Percentiles rank a stretch among this genome's conserved stretches.
phyloP scores from a whole-genome alignment of 2,113 vertebrate species.

The Pampusana beccarii region DNA sequence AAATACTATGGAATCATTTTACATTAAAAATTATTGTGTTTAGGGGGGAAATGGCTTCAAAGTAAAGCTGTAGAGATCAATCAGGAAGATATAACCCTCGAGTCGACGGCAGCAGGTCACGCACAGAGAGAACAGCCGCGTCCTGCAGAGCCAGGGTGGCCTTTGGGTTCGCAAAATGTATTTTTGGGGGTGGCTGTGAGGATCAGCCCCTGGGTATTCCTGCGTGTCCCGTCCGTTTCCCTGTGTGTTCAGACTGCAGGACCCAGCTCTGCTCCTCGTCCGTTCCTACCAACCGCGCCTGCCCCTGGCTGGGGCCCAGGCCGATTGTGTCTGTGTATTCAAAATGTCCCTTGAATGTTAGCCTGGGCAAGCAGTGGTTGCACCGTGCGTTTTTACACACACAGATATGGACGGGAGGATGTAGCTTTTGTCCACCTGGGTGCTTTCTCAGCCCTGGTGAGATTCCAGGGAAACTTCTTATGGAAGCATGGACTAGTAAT shows the following conservation, averaged over 20 bases:
- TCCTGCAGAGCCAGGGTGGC: too few relatives aligned
- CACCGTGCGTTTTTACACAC: too few relatives aligned
- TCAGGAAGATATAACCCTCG: background rate
- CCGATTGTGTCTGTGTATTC: background rate
- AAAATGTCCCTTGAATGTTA: background rate
- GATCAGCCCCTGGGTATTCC: background rate
- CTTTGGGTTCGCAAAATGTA: background rate
- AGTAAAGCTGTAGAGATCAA: background rate
- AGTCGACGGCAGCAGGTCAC: background rate
- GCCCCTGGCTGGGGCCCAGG: too few relatives aligned
- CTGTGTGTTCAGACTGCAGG: background rate
- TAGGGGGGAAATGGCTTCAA: background rate
- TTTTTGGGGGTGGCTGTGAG: background rate
- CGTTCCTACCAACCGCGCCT: background rate
- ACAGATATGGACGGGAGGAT: background rate
- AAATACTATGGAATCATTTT: background rate
- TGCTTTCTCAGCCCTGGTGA: background rate
- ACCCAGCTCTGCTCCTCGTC: background rate
- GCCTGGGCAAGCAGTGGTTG: background rate
- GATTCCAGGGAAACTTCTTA: background rate
- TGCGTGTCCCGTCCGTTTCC: accelerated
- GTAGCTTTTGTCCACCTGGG: background rate
- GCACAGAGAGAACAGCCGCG: background rate
- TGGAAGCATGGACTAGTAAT: background rate
- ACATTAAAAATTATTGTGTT: background rate